A percentile compares a stretch with the other conserved stretches of the same genome.
Evolutionary conservation across 2,888 invertebrate genomes (phyloP).

Genomic region (Epirrhoe alternata): DNA sequence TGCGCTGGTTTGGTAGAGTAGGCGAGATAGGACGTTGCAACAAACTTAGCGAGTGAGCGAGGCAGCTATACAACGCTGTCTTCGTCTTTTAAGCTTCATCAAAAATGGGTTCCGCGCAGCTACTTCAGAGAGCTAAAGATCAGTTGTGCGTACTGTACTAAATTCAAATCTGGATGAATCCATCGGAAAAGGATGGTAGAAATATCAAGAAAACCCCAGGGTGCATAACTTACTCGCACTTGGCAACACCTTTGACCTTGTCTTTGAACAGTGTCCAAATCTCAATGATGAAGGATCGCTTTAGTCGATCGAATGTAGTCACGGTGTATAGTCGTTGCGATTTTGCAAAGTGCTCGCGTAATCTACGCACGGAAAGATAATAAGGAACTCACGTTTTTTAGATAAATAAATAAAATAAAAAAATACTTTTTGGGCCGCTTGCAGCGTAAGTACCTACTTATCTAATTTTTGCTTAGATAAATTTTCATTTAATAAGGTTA

Average conservation of each 20-base stretch:
- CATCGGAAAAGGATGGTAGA: neutral
- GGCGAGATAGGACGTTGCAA: no score
- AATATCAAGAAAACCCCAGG: neutral
- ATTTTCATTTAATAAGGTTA: neutral
- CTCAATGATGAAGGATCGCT: slow-evolving; percentile 4
- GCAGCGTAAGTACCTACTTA: slow-evolving; percentile 29
- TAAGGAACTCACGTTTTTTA: slow-evolving; percentile 7
- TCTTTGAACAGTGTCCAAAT: slow-evolving; percentile 9
- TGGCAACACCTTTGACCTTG: slow-evolving; percentile 11
- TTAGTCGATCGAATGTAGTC: slow-evolving; percentile 11
- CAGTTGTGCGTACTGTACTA: no score
- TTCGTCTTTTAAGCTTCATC: no score
- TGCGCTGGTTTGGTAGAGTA: no score
- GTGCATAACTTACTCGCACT: neutral
- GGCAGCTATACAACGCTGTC: no score
- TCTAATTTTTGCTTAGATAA: neutral
- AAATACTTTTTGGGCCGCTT: neutral
- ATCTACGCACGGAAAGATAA: neutral
- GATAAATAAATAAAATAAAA: no score
- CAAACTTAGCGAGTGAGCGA: no score
- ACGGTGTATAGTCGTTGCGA: slow-evolving; percentile 6
- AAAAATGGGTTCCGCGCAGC: no score
- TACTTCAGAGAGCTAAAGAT: no score
- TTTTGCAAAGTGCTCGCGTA: slow-evolving; percentile 10
- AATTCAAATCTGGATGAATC: neutral